A percentile compares a stretch with the other conserved stretches of the same genome.
Conservation (phyloP, 1,140 invertebrate species). For the Melitaea cinxia region DNA sequence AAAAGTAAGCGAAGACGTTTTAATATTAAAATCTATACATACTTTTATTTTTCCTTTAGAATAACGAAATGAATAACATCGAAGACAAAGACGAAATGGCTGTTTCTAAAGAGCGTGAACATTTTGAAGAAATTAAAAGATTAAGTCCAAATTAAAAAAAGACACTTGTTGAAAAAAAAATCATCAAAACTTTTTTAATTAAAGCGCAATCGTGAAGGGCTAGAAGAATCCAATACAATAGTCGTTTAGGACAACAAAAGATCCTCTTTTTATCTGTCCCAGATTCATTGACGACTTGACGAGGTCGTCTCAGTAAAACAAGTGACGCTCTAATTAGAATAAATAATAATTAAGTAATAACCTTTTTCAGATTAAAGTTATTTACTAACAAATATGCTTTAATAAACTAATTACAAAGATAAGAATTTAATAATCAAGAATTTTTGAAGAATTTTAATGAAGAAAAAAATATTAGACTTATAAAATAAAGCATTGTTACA, state of each 20-base stretch:
- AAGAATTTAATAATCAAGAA: no score
- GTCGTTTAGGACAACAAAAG: conserved; percentile 41
- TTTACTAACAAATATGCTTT: conserved; percentile 5
- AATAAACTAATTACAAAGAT: no score
- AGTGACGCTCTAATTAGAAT: conserved; percentile 30
- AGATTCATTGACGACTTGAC: conserved; percentile 38
- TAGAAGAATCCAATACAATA: conserved; percentile 45
- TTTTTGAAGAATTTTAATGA: no score
- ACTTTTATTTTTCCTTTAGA: conserved; percentile 16
- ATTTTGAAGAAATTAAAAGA: conserved; percentile 24
- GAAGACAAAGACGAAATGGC: conserved; percentile 30
- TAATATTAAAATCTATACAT: conserved; percentile 49
- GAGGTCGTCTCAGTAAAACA: conserved; percentile 39
- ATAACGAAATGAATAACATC: conserved; percentile 35
- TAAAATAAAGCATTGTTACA: no score
- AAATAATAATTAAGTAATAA: conserved; percentile 37
- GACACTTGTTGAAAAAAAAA: conserved; percentile 1
- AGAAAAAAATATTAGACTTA: no score
- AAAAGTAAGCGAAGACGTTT: conserved; percentile 41
- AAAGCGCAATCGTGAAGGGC: conserved; percentile 23
- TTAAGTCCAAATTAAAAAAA: conserved; percentile 14
- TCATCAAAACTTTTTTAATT: conserved; percentile 32
- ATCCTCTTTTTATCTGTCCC: conserved; percentile 25
- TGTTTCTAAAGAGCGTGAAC: conserved; percentile 11
- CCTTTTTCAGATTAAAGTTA: conserved; percentile 26